phyloP scores from a whole-genome alignment of 2,888 invertebrate genomes.

The Rhagonycha fulva region DNA sequence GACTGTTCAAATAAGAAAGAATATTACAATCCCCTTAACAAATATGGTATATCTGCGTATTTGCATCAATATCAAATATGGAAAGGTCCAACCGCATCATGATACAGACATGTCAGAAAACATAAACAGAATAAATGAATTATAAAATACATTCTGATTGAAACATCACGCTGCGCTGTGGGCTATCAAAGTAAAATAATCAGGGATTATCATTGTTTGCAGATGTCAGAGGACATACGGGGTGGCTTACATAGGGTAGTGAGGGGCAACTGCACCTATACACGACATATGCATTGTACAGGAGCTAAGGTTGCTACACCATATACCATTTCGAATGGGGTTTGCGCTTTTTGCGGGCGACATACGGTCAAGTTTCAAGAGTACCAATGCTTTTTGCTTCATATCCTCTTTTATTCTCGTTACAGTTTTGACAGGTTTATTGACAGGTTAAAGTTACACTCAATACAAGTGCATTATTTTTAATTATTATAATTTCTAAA shows the following conservation, averaged over 20 bases:
- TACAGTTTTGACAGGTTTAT: slow-evolving; percentile 29
- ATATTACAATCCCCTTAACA: background rate
- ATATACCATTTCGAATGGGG: slow-evolving; percentile 18
- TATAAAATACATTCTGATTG: slow-evolving; percentile 48
- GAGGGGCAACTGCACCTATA: slow-evolving; percentile 30
- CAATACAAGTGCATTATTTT: slow-evolving; percentile 1
- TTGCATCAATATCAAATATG: slow-evolving; percentile 11
- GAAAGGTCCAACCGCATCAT: slow-evolving; percentile 1
- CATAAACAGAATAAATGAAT: slow-evolving; percentile 43
- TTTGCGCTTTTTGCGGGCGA: slow-evolving; percentile 50
- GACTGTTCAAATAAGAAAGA: slow-evolving; percentile 3
- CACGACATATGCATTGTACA: slow-evolving; percentile 35
- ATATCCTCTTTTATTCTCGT: slow-evolving; percentile 11
- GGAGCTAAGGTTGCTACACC: slow-evolving; percentile 14
- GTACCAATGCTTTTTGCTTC: slow-evolving; percentile 13
- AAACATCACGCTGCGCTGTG: slow-evolving; percentile 50
- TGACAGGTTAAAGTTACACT: slow-evolving; percentile 26
- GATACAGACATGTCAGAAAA: slow-evolving; percentile 21
- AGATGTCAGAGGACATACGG: slow-evolving; percentile 49
- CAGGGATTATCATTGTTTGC: slow-evolving; percentile 56
- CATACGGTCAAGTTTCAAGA: slow-evolving; percentile 52
- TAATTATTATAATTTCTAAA: background rate
- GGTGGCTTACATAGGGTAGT: slow-evolving; percentile 27
- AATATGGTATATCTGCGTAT: background rate
- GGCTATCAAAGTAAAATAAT: slow-evolving; percentile 54